Evolutionary conservation across 2,888 invertebrate genomes (phyloP), one percentile per base, ranked within the genome.

Genomic region (Drosophila atripex): DNA sequence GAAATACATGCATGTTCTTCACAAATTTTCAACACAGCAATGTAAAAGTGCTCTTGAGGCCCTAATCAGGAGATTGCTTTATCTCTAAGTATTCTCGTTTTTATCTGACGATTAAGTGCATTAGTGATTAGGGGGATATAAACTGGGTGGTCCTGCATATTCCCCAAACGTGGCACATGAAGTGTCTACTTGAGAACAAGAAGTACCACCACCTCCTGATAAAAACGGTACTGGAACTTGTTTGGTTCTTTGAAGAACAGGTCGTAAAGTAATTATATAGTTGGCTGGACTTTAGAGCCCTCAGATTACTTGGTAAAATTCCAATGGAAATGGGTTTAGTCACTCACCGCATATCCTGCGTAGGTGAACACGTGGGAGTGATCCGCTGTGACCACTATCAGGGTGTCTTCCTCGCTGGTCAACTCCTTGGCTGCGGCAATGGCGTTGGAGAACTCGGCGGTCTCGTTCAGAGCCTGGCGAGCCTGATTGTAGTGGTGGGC

Each of bases 341-440:
- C 16, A 73, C 86, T 89, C 76, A 91, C 92, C 41, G 95, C 94
- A 89, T 97, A 96, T 0, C 97, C 97, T 30, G 93, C 93, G 59
- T 95, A 93, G 11, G 93, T 93, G 93, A 97, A 94, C 0, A 95
- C 94, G 88, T 97, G 96, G 1, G 96, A 94, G 87, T 97, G 96
- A 91, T 97, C 97, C 0, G 96, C 93, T 0, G 96, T 96, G 12
- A 96, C 97, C 1, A 97, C 93, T 8, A 97, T 93, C 25, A 97
- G 92, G 0, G 97, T 97, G 14, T 97, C 95, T 0, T 94, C 92
- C 0, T 91, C 90, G 71, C 93, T 92, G 0, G 95, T 94, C 90
- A 95, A 89, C 45, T 93, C 90, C 30, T 93, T 73, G 0, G 96
- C 95, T 9, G 92, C 92, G 76, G 93, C 90, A 8, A 96, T 93